These are phyloP conservation scores for Paedocypris micromegethes DNA, from an alignment of 2,797 vertebrate genomes.

Conservation along the genomic window DNA sequence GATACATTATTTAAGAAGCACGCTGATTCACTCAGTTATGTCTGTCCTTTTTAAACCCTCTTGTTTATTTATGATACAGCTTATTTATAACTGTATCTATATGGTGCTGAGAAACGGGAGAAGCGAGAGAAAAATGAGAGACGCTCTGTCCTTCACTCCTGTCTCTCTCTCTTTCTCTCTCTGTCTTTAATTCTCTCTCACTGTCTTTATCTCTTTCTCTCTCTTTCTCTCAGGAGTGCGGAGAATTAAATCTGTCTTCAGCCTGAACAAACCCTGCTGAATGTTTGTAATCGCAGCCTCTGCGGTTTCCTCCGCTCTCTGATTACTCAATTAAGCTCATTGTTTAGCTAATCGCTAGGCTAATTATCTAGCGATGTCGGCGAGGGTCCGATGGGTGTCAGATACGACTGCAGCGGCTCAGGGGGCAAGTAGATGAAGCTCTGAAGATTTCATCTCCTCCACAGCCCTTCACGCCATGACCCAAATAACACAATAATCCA, in stretches of 20 bases:
- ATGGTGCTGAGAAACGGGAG: too few species aligned
- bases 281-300: conserved; percentile 39
- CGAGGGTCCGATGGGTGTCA: conserved; percentile 25
- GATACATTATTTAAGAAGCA: too few species aligned
- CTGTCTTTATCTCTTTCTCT: background rate
- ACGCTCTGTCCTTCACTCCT: too few species aligned
- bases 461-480: conserved; percentile 48
- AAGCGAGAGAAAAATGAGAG: too few species aligned
- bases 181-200: too few species aligned
- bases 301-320: conserved; percentile 32
- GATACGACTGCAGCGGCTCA: background rate
- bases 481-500: conserved; percentile 55
- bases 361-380: conserved; percentile 45
- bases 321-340: conserved; percentile 48
- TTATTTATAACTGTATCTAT: too few species aligned
- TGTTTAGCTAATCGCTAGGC: conserved; percentile 49
- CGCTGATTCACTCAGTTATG: too few species aligned
- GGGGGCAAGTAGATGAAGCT: conserved; percentile 15
- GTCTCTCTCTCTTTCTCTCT: too few species aligned
- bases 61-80: too few species aligned
- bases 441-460: conserved; percentile 40
- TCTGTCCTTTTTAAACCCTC: too few species aligned
- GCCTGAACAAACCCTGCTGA: conserved; percentile 42
- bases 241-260: conserved; percentile 34
- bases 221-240: conserved; percentile 36